A percentile compares a stretch with the other conserved stretches of the same genome.
phyloP scores from a whole-genome alignment of 2,113 vertebrate species.

The Muntiacus muntjak region DNA sequence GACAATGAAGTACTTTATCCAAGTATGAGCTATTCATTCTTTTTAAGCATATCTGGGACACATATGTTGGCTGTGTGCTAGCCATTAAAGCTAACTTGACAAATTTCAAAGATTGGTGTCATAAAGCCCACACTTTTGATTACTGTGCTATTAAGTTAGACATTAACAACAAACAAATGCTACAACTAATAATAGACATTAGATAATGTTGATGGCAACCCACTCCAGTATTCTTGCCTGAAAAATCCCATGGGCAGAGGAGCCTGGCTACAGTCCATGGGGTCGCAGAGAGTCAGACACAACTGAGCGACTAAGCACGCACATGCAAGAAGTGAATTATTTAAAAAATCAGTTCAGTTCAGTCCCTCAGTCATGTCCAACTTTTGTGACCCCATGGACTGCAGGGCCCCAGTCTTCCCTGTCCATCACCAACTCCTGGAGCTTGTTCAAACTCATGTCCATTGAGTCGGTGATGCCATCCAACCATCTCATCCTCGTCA shows the following conservation, averaged over 20 bases:
- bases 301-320: accelerated
- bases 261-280: background rate
- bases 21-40: background rate
- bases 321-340: background rate
- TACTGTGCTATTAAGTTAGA: background rate
- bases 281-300: background rate
- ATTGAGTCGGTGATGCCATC: background rate
- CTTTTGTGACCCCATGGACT: background rate
- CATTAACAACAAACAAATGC: background rate
- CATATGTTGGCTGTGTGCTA: background rate
- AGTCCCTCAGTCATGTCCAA: background rate
- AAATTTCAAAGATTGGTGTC: background rate
- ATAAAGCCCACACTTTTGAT: background rate
- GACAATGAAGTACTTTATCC: background rate
- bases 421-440: background rate
- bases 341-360: background rate
- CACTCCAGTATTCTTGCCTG: background rate
- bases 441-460: background rate
- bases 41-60: background rate
- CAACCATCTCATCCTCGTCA: background rate
- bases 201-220: background rate
- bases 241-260: background rate
- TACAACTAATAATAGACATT: background rate
- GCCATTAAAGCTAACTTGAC: background rate
- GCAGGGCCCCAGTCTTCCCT: background rate